phyloP scores from a whole-genome alignment of 2,113 vertebrate species.

The Chionis minor region DNA sequence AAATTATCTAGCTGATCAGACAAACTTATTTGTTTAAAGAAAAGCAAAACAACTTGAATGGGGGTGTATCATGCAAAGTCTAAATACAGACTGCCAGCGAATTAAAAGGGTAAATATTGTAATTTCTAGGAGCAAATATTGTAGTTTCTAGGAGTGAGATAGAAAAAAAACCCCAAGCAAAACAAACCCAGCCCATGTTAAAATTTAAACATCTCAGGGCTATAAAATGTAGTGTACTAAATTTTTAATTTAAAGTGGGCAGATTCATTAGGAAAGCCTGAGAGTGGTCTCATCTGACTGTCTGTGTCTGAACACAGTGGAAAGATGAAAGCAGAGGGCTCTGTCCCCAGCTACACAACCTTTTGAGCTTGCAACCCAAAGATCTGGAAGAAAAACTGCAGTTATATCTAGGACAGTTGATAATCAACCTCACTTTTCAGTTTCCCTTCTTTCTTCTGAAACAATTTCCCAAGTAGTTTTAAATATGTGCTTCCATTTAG shows the following conservation, averaged over 20 bases:
- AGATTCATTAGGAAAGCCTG: slow-evolving; percentile 25
- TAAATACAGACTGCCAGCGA: neutral
- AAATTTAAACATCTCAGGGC: slow-evolving; percentile 48
- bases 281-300: slow-evolving; percentile 11
- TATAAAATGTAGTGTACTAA: neutral
- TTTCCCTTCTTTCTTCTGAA: neutral
- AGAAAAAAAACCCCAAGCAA: neutral
- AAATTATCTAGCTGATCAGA: neutral
- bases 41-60: neutral
- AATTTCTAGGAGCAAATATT: slow-evolving; percentile 39
- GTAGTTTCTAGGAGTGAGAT: neutral
- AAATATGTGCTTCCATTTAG: neutral
- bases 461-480: neutral
- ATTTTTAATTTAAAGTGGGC: slow-evolving; percentile 52
- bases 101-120: slow-evolving; percentile 6
- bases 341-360: neutral
- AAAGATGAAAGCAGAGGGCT: neutral
- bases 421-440: neutral
- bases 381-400: neutral
- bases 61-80: neutral
- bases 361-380: neutral
- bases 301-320: neutral
- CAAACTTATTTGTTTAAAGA: neutral
- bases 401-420: neutral
- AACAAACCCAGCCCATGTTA: neutral